Conservation (phyloP, 2,888 invertebrate species). For the Operophtera brumata region DNA sequence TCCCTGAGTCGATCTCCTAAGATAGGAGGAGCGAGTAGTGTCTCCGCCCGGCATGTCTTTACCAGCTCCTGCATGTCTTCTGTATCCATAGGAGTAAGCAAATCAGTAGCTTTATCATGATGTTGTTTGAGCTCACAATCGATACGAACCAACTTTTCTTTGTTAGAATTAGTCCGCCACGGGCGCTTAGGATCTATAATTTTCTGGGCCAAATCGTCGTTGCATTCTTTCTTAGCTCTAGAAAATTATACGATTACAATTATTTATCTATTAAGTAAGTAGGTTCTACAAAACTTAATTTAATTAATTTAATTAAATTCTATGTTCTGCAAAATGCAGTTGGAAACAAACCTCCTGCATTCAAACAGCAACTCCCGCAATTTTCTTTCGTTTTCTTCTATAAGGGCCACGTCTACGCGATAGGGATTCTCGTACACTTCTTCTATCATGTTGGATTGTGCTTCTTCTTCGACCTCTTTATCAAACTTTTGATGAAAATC, state of each 20-base stretch:
- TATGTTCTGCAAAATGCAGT: neutral
- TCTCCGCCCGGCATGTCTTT: constrained; percentile 51
- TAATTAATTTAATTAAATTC: no score
- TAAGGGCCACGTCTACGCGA: constrained; percentile 48
- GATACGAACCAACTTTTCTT: constrained; percentile 63
- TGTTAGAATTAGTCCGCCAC: constrained; percentile 66
- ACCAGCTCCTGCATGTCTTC: constrained; percentile 57
- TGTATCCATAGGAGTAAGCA: constrained; percentile 53
- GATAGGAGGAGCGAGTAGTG: constrained; percentile 36
- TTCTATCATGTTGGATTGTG: constrained; percentile 23
- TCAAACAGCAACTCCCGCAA: constrained; percentile 49
- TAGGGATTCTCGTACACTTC: constrained; percentile 60
- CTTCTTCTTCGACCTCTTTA: constrained; percentile 45
- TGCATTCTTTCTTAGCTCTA: constrained; percentile 47
- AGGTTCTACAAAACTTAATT: no score
- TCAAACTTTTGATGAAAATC: constrained; percentile 56
- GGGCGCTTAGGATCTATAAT: constrained; percentile 60
- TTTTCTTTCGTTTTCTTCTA: constrained; percentile 63
- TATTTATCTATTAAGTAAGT: neutral
- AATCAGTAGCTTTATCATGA: constrained; percentile 48
- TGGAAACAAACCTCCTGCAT: constrained; percentile 48
- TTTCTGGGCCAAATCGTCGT: constrained; percentile 28
- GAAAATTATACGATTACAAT: constrained; percentile 18
- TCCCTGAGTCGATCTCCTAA: constrained; percentile 49
- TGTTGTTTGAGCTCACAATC: constrained; percentile 65